These are phyloP conservation scores for Cheilosia vernalis DNA, from an alignment of 2,888 invertebrate species.

Conservation along the genomic window DNA sequence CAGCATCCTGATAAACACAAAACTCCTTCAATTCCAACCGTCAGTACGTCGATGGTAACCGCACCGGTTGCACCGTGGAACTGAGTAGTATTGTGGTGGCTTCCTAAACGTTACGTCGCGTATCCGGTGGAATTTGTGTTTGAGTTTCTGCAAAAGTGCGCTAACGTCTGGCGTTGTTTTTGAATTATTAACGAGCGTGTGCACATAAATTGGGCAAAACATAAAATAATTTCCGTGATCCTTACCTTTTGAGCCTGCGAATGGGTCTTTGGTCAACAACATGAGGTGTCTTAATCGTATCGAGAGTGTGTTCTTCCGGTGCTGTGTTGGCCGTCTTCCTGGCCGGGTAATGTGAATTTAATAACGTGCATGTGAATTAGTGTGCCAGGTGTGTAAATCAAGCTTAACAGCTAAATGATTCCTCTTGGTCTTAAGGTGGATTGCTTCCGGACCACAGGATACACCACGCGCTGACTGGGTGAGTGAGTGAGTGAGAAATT, in stretches of 20 bases:
- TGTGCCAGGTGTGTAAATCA: slow-evolving; percentile 47
- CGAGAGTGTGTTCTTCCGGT: slow-evolving; percentile 44
- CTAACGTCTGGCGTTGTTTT: not conserved
- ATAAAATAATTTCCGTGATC: slow-evolving; percentile 23
- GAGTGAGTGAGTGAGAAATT: slow-evolving; percentile 61
- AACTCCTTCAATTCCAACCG: slow-evolving; percentile 63
- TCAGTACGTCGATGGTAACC: slow-evolving; percentile 72
- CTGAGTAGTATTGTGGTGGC: not conserved
- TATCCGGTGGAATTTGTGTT: not conserved
- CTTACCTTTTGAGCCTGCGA: not conserved
- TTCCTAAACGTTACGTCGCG: not conserved
- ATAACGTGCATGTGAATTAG: slow-evolving; percentile 26
- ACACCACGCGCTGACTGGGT: slow-evolving; percentile 44
- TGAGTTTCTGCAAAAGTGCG: not conserved
- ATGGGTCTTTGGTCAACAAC: slow-evolving; percentile 4
- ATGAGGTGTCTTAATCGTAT: slow-evolving; percentile 41
- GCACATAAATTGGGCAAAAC: slow-evolving; percentile 4
- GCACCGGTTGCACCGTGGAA: slow-evolving; percentile 66
- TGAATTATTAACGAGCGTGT: slow-evolving; percentile 28
- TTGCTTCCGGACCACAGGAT: slow-evolving; percentile 39
- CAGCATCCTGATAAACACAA: slow-evolving; percentile 60
- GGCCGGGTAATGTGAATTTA: slow-evolving; percentile 58
- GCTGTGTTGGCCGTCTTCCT: slow-evolving; percentile 10
- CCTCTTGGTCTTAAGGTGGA: slow-evolving; percentile 27
- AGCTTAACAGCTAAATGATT: slow-evolving; percentile 48